These are phyloP conservation scores for Synergus japonicus DNA, from an alignment of 2,888 invertebrate species.

Conservation along the genomic window DNA sequence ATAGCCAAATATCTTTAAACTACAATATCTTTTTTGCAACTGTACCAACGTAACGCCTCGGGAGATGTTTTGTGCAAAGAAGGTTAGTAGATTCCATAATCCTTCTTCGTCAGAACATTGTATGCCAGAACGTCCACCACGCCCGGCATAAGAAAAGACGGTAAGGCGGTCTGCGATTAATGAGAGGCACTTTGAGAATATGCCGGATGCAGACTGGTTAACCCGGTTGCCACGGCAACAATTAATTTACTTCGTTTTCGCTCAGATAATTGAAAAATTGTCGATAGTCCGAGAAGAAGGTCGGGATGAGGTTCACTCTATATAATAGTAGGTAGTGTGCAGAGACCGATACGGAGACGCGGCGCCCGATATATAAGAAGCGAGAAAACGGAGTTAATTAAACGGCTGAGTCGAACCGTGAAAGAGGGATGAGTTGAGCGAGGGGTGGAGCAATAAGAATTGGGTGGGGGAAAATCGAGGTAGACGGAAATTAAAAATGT, in stretches of 20 bases:
- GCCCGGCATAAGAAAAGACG: slow-evolving; percentile 28
- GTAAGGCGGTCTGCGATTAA: slow-evolving; percentile 32
- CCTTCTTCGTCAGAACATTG: slow-evolving; percentile 30
- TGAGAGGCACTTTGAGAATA: slow-evolving; percentile 38
- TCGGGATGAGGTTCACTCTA: background rate
- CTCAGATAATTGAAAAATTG: slow-evolving; percentile 69
- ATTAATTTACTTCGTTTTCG: slow-evolving; percentile 69
- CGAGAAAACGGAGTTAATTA: slow-evolving; percentile 71
- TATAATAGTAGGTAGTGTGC: background rate
- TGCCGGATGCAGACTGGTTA: slow-evolving; percentile 36
- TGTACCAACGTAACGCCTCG: background rate
- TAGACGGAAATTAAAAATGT: slow-evolving; percentile 72
- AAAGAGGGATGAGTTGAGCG: slow-evolving; percentile 44
- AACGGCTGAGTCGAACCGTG: slow-evolving; percentile 58
- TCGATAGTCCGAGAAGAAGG: slow-evolving; percentile 56
- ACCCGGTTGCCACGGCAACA: slow-evolving; percentile 56
- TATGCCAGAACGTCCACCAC: slow-evolving; percentile 25
- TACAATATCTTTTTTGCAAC: background rate
- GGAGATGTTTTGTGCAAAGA: slow-evolving; percentile 22
- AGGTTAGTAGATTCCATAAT: slow-evolving; percentile 36
- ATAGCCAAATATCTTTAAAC: background rate
- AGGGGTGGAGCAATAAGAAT: slow-evolving; percentile 39
- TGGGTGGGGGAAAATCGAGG: slow-evolving; percentile 46
- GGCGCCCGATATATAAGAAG: slow-evolving; percentile 65
- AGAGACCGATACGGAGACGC: slow-evolving; percentile 46